Percentiles rank a stretch among this genome's conserved stretches.
Conservation (phyloP, 1,140 invertebrate genomes). For the Amyelois transitella region DNA sequence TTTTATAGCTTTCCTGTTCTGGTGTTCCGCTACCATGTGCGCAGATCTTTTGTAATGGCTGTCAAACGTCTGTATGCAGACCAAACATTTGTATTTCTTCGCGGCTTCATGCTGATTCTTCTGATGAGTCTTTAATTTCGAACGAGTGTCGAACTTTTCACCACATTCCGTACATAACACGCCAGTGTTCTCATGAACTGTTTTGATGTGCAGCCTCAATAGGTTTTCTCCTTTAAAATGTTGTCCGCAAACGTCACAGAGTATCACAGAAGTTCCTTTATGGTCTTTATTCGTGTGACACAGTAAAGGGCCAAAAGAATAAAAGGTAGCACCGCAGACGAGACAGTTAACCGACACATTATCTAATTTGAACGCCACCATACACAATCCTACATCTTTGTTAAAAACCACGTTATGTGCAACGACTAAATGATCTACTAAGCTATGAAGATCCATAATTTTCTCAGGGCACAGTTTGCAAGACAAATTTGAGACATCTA, state of each 20-base stretch:
- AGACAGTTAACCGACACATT: constrained; percentile 19
- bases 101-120: constrained; percentile 26
- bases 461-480: constrained; percentile 27
- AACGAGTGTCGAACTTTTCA: constrained; percentile 12
- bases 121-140: constrained; percentile 27
- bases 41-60: constrained; percentile 13
- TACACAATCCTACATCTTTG: constrained; percentile 14
- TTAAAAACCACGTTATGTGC: constrained; percentile 23
- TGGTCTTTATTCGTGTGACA: constrained; percentile 28
- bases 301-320: constrained; percentile 22
- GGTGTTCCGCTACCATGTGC: constrained; percentile 21
- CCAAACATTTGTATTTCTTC: constrained; percentile 31
- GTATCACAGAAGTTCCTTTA: constrained; percentile 12
- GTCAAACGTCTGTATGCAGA: constrained; percentile 25
- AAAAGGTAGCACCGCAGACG: constrained; percentile 16
- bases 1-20: constrained; percentile 15
- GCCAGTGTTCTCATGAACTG: constrained; percentile 19
- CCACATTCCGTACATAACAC: constrained; percentile 25
- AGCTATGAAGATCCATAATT: constrained; percentile 21
- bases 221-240: constrained; percentile 19
- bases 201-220: constrained; percentile 21
- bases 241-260: constrained; percentile 30
- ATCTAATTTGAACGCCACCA: constrained; percentile 18
- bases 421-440: constrained; percentile 28
- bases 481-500: constrained; percentile 29